These are phyloP conservation scores for Callipepla californica DNA, from an alignment of 2,113 vertebrate species.

Conservation along the genomic window DNA sequence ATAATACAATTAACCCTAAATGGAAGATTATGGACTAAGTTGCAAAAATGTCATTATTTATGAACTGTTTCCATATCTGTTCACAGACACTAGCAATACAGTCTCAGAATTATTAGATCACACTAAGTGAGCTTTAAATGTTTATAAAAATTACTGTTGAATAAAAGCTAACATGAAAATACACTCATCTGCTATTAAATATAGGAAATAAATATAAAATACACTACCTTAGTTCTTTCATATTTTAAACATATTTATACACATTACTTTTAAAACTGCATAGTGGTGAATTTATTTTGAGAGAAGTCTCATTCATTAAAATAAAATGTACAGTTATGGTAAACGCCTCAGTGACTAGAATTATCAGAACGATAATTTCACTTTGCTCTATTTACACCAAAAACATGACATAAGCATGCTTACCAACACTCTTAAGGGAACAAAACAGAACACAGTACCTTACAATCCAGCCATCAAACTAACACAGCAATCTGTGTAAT, in stretches of 20 bases:
- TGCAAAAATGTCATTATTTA: neutral
- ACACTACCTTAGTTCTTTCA: neutral
- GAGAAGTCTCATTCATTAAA: neutral
- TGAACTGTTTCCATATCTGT: neutral
- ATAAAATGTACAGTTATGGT: neutral
- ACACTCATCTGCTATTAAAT: neutral
- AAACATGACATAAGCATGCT: neutral
- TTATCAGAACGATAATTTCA: neutral
- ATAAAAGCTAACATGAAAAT: neutral
- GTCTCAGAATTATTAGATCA: neutral
- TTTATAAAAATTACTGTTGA: neutral
- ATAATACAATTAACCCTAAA: conserved; percentile 33
- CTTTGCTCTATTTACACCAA: neutral
- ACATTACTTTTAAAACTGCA: neutral
- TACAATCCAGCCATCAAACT: neutral
- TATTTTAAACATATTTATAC: neutral
- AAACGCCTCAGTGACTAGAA: no score
- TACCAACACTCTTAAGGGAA: neutral
- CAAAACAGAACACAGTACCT: neutral
- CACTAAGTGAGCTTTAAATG: neutral
- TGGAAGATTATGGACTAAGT: neutral
- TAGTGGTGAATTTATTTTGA: neutral
- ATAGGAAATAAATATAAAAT: neutral
- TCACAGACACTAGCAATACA: neutral
- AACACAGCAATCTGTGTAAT: neutral